A percentile compares a stretch with the other conserved stretches of the same genome.
phyloP scores from a whole-genome alignment of 2,797 vertebrate genomes.

The Channallabes apus region DNA sequence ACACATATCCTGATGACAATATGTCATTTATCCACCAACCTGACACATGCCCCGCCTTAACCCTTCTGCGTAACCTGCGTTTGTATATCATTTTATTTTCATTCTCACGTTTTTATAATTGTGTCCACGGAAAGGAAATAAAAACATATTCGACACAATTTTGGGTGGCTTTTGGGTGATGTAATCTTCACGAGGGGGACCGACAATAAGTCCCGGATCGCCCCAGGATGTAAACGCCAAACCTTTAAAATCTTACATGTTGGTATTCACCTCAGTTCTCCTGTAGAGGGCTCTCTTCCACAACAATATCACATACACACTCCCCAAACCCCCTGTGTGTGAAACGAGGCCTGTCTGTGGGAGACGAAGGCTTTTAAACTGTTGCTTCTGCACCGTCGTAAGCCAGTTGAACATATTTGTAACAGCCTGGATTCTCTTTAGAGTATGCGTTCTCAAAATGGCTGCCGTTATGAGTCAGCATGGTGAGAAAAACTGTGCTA shows the following conservation, averaged over 20 bases:
- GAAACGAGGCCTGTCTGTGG: neutral
- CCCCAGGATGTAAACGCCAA: neutral
- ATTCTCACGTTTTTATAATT: neutral
- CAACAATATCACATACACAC: neutral
- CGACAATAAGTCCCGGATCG: no score
- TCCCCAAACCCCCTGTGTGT: neutral
- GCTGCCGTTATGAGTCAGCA: slow-evolving; percentile 21
- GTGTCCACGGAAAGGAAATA: neutral
- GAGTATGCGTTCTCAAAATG: slow-evolving; percentile 6
- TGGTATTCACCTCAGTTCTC: neutral
- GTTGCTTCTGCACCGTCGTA: slow-evolving; percentile 5
- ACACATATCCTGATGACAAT: neutral
- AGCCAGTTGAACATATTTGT: neutral
- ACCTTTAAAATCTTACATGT: neutral
- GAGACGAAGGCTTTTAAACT: neutral
- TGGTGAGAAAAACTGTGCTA: neutral
- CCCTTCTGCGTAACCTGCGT: neutral
- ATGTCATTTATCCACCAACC: neutral
- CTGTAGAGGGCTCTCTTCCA: slow-evolving; percentile 29
- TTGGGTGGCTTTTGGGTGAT: neutral
- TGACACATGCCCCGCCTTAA: neutral
- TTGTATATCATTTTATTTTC: neutral
- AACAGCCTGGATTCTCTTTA: neutral
- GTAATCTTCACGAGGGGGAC: neutral
- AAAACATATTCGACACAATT: neutral